Base-by-base conservation (phyloP, 2,888 invertebrate species). In the Drosophila mulleri region DNA sequence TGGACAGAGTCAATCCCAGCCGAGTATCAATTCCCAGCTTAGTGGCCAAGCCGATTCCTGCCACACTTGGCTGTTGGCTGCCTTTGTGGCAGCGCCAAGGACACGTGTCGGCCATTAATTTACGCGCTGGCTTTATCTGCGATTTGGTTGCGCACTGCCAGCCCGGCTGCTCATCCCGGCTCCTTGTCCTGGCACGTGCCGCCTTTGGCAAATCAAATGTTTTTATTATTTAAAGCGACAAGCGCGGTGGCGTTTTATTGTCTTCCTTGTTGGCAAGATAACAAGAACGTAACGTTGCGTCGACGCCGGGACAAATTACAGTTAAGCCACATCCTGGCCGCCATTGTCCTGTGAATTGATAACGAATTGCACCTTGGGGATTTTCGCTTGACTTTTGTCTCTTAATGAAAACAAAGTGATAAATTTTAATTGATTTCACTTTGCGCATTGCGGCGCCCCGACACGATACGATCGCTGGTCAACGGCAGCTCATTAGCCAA, bases 31-130 rank as follows among this genome's bases (percentile, higher is more conserved):
- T 29, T 48, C 42, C 39, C 41, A 52, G 56, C 44, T 42, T n/a
- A 63, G 61, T 77, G 47, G 53, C 32, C 39, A 53, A 52, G 41
- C 72, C 56, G 42, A 32, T 48, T 18, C 57, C 45, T 37, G 48
- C 54, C 42, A 60, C 58, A 59, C 63, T 54, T 66, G 26, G 29
- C 52, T 48, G 41, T 50, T 52, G 35, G 54, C 48, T 60, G 65
- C 12, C 37, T 41, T 73, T 76, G 77, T 64, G 65, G 41, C 79
- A 67, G 69, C 76, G 69, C 71, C 60, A 68, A 58, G 57, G 68
- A 69, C 92, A 91, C 92, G 91, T 91, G 91, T 80, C 82, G 83
- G 76, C 91, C 92, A 91, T 92, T 91, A 91, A 91, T 92, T 92
- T 92, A 92, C 71, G 87, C 87, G 70, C 58, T 71, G 70, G 87